Evolutionary conservation across 2,888 invertebrate species (phyloP).

Genomic region (Lithosia quadra): DNA sequence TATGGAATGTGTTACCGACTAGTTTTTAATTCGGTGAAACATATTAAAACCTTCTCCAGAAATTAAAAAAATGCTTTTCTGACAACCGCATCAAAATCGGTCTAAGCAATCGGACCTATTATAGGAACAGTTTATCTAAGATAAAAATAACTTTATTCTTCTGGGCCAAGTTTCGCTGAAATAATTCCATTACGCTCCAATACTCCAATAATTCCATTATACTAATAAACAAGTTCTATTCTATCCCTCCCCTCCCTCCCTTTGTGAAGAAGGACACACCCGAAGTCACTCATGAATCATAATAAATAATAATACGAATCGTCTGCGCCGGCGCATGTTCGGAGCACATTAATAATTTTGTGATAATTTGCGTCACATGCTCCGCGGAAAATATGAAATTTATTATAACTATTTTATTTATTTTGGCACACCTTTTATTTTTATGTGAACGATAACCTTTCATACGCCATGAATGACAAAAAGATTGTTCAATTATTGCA

Average conservation of each 20-base stretch:
- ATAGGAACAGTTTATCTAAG: too few species aligned
- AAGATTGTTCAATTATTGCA: not conserved
- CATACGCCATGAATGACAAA: not conserved
- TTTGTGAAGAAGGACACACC: conserved; percentile 18
- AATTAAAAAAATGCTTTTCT: too few species aligned
- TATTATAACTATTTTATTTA: conserved; percentile 41
- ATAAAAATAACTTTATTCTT: too few species aligned
- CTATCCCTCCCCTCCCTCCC: not conserved
- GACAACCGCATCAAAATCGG: too few species aligned
- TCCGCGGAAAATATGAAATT: conserved; percentile 24
- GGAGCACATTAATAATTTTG: conserved; percentile 39
- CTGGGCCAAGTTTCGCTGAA: too few species aligned
- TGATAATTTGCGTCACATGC: conserved; percentile 50
- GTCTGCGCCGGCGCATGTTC: conserved; percentile 22
- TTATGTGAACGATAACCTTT: not conserved
- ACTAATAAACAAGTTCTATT: conserved; percentile 1
- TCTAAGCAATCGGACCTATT: too few species aligned
- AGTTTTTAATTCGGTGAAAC: too few species aligned
- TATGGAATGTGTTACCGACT: too few species aligned
- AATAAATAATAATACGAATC: conserved; percentile 31
- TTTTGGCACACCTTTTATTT: conserved; percentile 34
- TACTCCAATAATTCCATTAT: conserved; percentile 7
- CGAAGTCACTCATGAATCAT: conserved; percentile 35
- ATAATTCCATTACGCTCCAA: not conserved
- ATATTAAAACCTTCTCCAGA: too few species aligned